phyloP scores from a whole-genome alignment of 2,888 invertebrate species.

The Leucozona laternaria region DNA sequence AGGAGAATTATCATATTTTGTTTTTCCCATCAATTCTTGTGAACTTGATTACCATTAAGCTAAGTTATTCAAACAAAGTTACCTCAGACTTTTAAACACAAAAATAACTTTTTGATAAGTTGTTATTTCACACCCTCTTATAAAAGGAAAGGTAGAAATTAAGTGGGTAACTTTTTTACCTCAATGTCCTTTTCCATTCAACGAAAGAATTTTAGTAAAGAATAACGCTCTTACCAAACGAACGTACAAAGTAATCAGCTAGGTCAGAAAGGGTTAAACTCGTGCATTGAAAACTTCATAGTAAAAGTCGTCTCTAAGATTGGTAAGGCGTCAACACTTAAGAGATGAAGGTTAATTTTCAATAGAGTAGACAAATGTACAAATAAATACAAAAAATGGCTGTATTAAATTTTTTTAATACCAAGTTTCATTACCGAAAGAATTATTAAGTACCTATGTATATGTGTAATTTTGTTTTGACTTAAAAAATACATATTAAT shows the following conservation, averaged over 20 bases:
- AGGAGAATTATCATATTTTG: slow-evolving; percentile 14
- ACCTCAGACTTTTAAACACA: background rate
- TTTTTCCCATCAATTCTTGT: slow-evolving; percentile 3
- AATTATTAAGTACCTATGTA: too few relatives aligned
- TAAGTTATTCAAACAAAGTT: slow-evolving; percentile 19
- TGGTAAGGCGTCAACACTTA: background rate
- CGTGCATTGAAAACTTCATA: background rate
- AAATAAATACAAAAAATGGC: background rate
- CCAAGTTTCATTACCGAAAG: too few relatives aligned
- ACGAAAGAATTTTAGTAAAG: background rate
- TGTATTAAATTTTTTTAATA: too few relatives aligned
- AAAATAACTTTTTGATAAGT: background rate
- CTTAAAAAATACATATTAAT: too few relatives aligned
- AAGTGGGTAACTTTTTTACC: slow-evolving; percentile 2
- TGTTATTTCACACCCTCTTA: background rate
- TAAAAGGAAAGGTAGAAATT: background rate
- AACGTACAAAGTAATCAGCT: background rate
- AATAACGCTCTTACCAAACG: background rate
- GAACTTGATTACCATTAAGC: background rate
- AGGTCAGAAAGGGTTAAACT: background rate
- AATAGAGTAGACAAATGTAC: background rate
- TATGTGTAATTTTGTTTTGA: too few relatives aligned
- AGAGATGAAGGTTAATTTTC: background rate
- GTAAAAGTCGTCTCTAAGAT: background rate
- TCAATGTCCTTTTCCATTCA: background rate